These are phyloP conservation scores for Ditylenchus dipsaci DNA, from an alignment of 1,140 invertebrate genomes.

Conservation along the genomic window DNA sequence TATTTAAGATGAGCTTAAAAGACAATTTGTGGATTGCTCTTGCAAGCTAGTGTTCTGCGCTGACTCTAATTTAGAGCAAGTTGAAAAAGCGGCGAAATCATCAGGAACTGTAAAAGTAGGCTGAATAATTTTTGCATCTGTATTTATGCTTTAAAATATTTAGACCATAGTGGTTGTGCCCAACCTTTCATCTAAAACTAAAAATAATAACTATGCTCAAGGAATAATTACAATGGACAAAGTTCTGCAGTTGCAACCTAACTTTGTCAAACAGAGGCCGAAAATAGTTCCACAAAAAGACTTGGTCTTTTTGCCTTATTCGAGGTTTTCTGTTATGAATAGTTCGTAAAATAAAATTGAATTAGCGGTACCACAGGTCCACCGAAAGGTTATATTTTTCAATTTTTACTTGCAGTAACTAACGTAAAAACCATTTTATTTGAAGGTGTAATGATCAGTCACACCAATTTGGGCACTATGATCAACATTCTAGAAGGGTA, in stretches of 20 bases:
- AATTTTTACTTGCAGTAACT: neutral
- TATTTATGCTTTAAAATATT: neutral
- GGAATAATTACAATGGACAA: neutral
- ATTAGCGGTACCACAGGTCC: conserved; percentile 15
- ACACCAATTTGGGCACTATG: conserved; percentile 60
- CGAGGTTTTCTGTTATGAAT: neutral
- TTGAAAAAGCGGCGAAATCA: conserved; percentile 35
- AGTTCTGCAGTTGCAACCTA: neutral
- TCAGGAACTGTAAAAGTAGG: conserved; percentile 18
- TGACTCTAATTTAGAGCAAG: conserved; percentile 23
- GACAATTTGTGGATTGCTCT: conserved; percentile 40
- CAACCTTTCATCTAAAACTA: neutral
- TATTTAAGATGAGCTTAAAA: conserved; percentile 31
- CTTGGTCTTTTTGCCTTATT: conserved; percentile 5
- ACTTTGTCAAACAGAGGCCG: neutral
- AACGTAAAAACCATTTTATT: neutral
- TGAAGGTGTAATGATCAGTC: conserved; percentile 15
- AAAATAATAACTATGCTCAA: neutral
- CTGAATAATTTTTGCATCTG: neutral
- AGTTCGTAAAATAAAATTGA: neutral
- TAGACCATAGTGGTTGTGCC: neutral
- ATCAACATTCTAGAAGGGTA: conserved; percentile 59
- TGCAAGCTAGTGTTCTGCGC: conserved; percentile 43
- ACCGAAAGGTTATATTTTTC: conserved; percentile 3
- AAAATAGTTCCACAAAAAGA: neutral